Conservation (phyloP, 2,113 vertebrate species). For the Herpailurus yagouaroundi region DNA sequence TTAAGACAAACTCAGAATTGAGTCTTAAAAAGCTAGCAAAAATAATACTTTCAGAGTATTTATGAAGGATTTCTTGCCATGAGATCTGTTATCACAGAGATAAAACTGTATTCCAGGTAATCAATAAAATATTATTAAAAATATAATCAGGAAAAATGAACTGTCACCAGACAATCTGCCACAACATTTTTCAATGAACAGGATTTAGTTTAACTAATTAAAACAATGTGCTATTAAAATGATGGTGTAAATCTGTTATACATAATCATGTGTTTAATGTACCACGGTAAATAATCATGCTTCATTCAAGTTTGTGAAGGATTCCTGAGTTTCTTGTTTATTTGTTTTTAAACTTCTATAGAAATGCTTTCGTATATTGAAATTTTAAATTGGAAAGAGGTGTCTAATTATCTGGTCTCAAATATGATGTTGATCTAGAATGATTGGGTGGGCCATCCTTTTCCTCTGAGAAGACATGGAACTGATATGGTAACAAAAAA, state of each 20-base stretch:
- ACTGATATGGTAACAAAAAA: not conserved
- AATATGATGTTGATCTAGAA: not conserved
- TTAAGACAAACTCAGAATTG: not conserved
- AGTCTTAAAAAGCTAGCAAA: not conserved
- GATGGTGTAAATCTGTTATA: not conserved
- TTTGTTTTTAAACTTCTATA: not conserved
- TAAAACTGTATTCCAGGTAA: conserved; percentile 36
- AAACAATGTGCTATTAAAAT: conserved; percentile 57
- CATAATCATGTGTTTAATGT: conserved; percentile 49
- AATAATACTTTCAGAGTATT: not conserved
- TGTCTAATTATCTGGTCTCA: not conserved
- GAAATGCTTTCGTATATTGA: not conserved
- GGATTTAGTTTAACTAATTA: conserved; percentile 65
- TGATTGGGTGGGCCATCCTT: not conserved
- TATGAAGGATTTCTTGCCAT: conserved; percentile 34
- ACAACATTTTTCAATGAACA: conserved; percentile 53
- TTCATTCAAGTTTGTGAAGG: not conserved
- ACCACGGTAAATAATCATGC: not conserved
- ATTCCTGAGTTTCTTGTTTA: not conserved
- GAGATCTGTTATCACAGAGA: conserved; percentile 9
- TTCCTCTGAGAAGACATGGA: not conserved
- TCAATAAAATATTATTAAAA: conserved; percentile 68
- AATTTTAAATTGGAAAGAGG: not conserved
- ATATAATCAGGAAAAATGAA: conserved; percentile 70
- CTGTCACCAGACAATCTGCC: conserved; percentile 53